Evolutionary conservation across 2,888 invertebrate species (phyloP), one percentile per base, ranked within the genome.

Genomic region (Terebella lapidaria): DNA sequence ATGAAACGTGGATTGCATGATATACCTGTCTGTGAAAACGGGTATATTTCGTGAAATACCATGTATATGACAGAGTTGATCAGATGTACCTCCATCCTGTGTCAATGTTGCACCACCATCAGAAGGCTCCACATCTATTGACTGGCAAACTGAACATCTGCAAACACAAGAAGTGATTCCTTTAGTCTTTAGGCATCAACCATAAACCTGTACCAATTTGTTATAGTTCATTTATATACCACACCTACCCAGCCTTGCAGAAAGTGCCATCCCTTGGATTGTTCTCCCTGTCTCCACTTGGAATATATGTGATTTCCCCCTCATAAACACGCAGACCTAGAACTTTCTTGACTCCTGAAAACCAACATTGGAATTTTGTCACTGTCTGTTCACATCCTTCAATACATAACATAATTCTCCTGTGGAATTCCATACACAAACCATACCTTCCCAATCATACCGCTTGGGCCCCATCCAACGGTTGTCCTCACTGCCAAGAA

Each of bases 381-480:
- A n/a, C n/a, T n/a, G n/a, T n/a, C n/a, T n/a, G n/a, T n/a, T n/a
- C n/a, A n/a, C n/a, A n/a, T n/a, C n/a, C n/a, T n/a, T n/a, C n/a
- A n/a, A n/a, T n/a, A n/a, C n/a, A n/a, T n/a, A n/a, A n/a, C n/a
- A n/a, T n/a, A n/a, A n/a, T n/a, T n/a, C n/a, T n/a, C n/a, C n/a
- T n/a, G n/a, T n/a, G n/a, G n/a, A n/a, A n/a, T n/a, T n/a, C n/a
- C n/a, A n/a, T n/a, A n/a, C n/a, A n/a, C n/a, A n/a, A n/a, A n/a
- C n/a, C n/a, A n/a, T n/a, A n/a, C 89, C 90, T 58, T 88, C 86
- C 79, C 88, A 88, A 72, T 89, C 88, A 75, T 92, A 92, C 66
- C 92, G 83, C 66, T 86, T 86, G 20, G 92, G 91, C 45, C 92
- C 92, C 88, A 92, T 88, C 89, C 90, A 91, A 51, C 92, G 84